Base-by-base conservation (phyloP, 2,888 invertebrate species). In the Blera fallax region DNA sequence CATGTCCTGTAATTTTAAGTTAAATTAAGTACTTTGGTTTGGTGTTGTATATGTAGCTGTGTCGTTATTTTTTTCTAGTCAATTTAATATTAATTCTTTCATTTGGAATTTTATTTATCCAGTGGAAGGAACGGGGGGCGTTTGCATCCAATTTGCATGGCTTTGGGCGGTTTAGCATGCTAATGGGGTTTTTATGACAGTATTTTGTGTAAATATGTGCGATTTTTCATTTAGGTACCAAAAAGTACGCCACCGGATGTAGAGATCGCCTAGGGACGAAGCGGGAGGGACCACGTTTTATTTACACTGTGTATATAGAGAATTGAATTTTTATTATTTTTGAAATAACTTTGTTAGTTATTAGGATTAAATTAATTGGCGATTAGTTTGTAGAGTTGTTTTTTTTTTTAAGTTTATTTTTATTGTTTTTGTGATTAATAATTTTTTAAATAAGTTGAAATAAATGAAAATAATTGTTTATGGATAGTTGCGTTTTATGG, bases 1-100 rank as follows among this genome's bases (percentile, higher is more conserved):
- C 79, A 80, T 79, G 73, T 45, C 29, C 37, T 62, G 54, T 78
- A 78, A 52, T 73, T 83, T 67, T 78, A 73, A 84, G 52, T 74
- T 58, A 80, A 80, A 70, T 76, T 84, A 76, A 84, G 80, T 70
- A 29, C 77, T 72, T 65, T 21, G 70, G 58, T 77, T 65, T 70
- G 69, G 76, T 52, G 45, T 56, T 50, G 32, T 69, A 32, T 45
- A 8, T 52, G 4, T 82, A 37, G 16, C 4, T 40, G 70, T 52
- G 48, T 50, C n/a, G 11, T 70, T 16, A 24, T 65, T 54, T 65
- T 72, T 34, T 60, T 84, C 69, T 74, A 84, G 84, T 84, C 84
- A 84, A 70, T 84, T 80, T 80, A 80, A 80, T 80, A 80, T 76
- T 74, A 64, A 64, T 52, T 67, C 24, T 32, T 34, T 70, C 45